phyloP scores from a whole-genome alignment of 2,113 vertebrate species.

The Dasyprocta punctata region DNA sequence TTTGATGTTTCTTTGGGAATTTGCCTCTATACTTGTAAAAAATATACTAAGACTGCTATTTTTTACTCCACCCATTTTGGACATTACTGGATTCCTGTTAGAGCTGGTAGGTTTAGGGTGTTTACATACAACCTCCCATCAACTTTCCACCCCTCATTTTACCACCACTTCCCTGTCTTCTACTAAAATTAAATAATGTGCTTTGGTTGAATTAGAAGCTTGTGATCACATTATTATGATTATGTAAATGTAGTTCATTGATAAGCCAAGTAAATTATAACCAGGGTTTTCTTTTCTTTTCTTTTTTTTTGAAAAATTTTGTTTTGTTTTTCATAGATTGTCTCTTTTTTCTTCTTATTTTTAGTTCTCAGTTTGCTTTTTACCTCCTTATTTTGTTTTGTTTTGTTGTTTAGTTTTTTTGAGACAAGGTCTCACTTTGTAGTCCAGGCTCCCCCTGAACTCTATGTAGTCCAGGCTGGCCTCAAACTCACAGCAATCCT shows the following conservation, averaged over 20 bases:
- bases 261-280: background rate
- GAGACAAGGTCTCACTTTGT: background rate
- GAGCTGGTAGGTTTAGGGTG: background rate
- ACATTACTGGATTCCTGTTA: background rate
- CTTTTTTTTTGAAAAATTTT: background rate
- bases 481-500: background rate
- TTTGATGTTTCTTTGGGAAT: background rate
- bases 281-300: background rate
- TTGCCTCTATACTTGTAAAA: background rate
- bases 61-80: background rate
- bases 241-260: background rate
- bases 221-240: conserved; percentile 1
- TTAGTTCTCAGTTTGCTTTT: background rate
- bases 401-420: background rate
- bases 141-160: background rate
- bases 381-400: background rate
- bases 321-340: background rate
- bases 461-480: background rate
- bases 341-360: background rate
- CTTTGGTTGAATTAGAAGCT: conserved; percentile 29
- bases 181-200: background rate
- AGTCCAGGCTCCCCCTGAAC: background rate
- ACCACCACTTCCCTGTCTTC: background rate
- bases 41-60: background rate
- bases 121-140: background rate